phyloP scores from a whole-genome alignment of 2,113 vertebrate species.

The Turnix velox region DNA sequence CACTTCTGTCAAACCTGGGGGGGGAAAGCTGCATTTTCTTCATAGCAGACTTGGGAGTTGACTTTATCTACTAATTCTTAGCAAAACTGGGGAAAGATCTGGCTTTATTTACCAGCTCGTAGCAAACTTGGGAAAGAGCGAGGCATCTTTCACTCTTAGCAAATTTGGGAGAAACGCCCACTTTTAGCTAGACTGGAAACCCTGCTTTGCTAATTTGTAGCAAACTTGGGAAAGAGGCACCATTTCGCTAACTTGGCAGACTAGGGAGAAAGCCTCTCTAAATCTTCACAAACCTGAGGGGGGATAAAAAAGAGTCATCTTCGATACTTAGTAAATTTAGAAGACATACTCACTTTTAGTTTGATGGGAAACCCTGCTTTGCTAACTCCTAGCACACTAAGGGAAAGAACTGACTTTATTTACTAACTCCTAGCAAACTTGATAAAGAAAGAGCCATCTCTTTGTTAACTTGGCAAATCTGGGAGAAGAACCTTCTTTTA shows the following conservation, averaged over 20 bases:
- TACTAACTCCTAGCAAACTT: neutral
- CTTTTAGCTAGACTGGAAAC: too few species aligned
- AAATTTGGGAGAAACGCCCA: neutral
- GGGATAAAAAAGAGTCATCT: too few species aligned
- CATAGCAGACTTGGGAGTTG: neutral
- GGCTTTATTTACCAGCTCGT: too few species aligned
- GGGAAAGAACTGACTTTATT: too few species aligned
- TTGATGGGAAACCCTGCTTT: neutral
- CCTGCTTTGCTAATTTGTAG: fast-evolving
- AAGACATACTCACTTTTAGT: fast-evolving
- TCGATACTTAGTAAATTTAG: neutral
- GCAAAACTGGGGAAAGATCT: neutral
- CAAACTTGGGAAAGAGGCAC: neutral
- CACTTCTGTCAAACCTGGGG: fast-evolving
- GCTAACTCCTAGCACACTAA: neutral
- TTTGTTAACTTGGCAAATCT: neutral
- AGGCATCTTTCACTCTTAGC: too few species aligned
- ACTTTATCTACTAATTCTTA: too few species aligned
- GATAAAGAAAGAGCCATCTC: too few species aligned
- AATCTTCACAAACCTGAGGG: too few species aligned
- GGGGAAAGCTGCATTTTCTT: too few species aligned
- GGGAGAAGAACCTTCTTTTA: neutral
- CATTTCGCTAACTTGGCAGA: neutral
- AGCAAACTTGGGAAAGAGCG: neutral
- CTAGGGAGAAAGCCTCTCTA: fast-evolving